Conservation (phyloP, 1,140 invertebrate genomes). For the Eciton burchellii region DNA sequence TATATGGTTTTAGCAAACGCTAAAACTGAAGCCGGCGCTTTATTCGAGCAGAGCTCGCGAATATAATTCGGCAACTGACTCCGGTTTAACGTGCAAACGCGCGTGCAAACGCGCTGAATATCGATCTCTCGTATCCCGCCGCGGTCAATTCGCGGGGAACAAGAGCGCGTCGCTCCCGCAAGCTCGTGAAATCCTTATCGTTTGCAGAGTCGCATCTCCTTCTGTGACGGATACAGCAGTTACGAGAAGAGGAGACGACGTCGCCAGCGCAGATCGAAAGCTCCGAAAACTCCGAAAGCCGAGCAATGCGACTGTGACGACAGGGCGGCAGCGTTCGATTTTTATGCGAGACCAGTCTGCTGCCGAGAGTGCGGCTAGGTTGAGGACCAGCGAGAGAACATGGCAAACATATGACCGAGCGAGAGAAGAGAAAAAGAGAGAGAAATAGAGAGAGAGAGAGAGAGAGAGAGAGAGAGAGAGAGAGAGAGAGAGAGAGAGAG, state of each 20-base stretch:
- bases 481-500: too few relatives aligned
- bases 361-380: slow-evolving; percentile 33
- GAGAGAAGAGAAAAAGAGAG: too few relatives aligned
- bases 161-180: background rate
- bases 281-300: slow-evolving; percentile 1
- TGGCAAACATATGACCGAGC: slow-evolving; percentile 1
- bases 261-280: background rate
- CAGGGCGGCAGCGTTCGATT: slow-evolving; percentile 1
- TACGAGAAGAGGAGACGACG: background rate
- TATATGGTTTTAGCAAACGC: too few relatives aligned
- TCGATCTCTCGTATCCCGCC: background rate
- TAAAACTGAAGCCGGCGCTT: background rate
- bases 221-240: background rate
- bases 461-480: too few relatives aligned
- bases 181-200: background rate
- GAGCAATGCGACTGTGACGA: background rate
- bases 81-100: background rate
- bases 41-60: slow-evolving; percentile 9
- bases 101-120: background rate
- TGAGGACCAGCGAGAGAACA: background rate
- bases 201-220: background rate
- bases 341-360: slow-evolving; percentile 28
- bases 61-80: background rate
- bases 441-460: too few relatives aligned
- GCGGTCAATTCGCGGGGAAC: background rate